Evolutionary conservation across 2,888 invertebrate species (phyloP).

Genomic region (Dicyrtoma fusca): DNA sequence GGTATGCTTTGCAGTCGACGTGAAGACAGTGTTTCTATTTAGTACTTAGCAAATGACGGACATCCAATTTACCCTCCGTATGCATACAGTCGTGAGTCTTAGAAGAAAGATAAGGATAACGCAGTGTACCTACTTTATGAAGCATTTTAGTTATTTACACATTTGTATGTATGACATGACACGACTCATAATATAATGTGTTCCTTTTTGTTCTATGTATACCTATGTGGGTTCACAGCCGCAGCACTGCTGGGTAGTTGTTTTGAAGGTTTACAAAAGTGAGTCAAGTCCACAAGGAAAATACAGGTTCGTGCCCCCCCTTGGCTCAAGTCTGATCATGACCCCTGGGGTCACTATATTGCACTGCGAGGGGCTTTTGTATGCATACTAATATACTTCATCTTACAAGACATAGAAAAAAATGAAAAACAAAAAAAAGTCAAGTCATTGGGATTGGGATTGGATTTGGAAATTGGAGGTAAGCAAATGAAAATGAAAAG

Average conservation of each 20-base stretch:
- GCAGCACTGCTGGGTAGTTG: background rate
- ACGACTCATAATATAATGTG: background rate
- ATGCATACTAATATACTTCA: constrained; percentile 47
- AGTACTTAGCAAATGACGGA: too few species aligned
- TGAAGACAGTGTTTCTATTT: background rate
- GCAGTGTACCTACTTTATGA: background rate
- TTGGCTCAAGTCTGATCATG: constrained; percentile 47
- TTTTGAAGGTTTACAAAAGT: constrained; percentile 1
- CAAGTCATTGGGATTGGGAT: constrained; percentile 4
- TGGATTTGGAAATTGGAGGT: too few species aligned
- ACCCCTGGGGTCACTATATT: constrained; percentile 54
- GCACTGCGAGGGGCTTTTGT: constrained; percentile 52
- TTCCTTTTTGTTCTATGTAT: too few species aligned
- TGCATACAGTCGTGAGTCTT: background rate
- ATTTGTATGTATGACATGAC: constrained; percentile 2
- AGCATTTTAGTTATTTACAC: background rate
- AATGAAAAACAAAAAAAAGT: constrained; percentile 7
- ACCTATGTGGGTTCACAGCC: background rate
- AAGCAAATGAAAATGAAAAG: too few species aligned
- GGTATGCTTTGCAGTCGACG: background rate
- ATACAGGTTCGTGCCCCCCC: constrained; percentile 47
- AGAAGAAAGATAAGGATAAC: background rate
- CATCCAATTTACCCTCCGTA: background rate
- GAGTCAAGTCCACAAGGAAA: constrained; percentile 32
- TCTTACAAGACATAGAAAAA: constrained; percentile 8